phyloP scores from a whole-genome alignment of 2,797 vertebrate genomes.

The Notamacropus eugenii region DNA sequence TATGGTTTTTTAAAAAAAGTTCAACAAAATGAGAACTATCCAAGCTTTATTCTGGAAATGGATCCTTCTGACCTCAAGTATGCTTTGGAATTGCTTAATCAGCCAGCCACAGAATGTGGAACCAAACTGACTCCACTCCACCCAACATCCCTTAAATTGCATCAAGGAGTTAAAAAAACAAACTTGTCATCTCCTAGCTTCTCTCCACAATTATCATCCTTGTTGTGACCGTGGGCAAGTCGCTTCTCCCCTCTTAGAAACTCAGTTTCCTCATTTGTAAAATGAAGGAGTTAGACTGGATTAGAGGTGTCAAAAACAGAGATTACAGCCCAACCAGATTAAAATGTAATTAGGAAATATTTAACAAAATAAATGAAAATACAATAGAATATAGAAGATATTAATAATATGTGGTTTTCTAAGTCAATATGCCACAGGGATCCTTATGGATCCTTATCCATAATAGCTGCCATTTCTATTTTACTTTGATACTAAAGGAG shows the following conservation, averaged over 20 bases:
- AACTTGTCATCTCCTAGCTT: not conserved
- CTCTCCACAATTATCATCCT: not conserved
- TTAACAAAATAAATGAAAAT: not conserved
- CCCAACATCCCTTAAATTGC: not conserved
- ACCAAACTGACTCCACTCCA: not conserved
- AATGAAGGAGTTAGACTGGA: not conserved
- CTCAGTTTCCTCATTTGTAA: not conserved
- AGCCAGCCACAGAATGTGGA: not conserved
- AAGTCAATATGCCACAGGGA: not conserved
- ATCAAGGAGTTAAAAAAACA: not conserved
- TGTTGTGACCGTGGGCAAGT: not conserved
- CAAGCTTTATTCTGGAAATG: not conserved
- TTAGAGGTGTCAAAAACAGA: not conserved
- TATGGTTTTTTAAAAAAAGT: not conserved
- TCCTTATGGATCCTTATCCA: not conserved
- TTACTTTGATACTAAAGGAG: not conserved
- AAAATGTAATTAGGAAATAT: not conserved
- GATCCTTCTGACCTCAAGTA: not conserved
- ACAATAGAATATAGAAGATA: not conserved
- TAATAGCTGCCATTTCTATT: not conserved
- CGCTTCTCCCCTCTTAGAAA: not conserved
- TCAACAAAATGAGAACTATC: not conserved
- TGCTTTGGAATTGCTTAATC: not conserved
- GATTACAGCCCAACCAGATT: not conserved
- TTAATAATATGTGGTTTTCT: not conserved